Base-by-base conservation (phyloP, 2,113 vertebrate species). In the Arizona elegans region DNA sequence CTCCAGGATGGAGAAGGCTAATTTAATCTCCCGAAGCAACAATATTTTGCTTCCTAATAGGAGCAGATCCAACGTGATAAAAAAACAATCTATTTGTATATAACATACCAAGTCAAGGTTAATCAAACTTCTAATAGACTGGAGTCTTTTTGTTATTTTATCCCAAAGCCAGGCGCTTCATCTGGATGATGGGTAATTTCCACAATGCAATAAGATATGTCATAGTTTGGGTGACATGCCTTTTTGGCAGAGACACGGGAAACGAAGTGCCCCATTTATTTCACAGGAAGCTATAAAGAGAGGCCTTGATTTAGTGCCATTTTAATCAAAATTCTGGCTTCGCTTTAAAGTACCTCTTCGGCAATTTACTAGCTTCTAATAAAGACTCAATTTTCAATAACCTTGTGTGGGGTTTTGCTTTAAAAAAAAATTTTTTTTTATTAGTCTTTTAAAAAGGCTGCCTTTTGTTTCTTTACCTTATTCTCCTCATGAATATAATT, bases 281-380 rank as follows among this genome's bases (percentile, higher is more conserved):
- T 94, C 90, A 92, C 59, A 54, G 86, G 90, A 21, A 90, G 52
- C 12, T 91, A 1, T 89, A 52, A 75, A 65, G 86, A 92, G 75
- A 90, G 6, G 91, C 70, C 3, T 75, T 75, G 70, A 88, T 92
- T 96, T 85, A 9, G 93, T 38, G 62, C 55, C 24, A 54, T 92
- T 96, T 97, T 95, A 96, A 96, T 95, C 52, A 95, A 95, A 96
- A 96, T 91, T 93, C 1, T 93, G 86, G 12, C 9, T 96, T 96
- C 95, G 47, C n/a, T 43, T 96, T 95, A 92, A 24, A 95, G 87
- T 47, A 13, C 56, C 91, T 8, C 90, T 11, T 23, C 93, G 93
- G 23, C 26, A 17, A 15, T 88, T 95, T 53, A 91, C 58, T 91
- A 9, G 15, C 43, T 56, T 93, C 29, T 91, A 81, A 93, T 59